Evolutionary conservation across 2,888 invertebrate genomes (phyloP).

Genomic region (Gymnoscelis rufifasciata): DNA sequence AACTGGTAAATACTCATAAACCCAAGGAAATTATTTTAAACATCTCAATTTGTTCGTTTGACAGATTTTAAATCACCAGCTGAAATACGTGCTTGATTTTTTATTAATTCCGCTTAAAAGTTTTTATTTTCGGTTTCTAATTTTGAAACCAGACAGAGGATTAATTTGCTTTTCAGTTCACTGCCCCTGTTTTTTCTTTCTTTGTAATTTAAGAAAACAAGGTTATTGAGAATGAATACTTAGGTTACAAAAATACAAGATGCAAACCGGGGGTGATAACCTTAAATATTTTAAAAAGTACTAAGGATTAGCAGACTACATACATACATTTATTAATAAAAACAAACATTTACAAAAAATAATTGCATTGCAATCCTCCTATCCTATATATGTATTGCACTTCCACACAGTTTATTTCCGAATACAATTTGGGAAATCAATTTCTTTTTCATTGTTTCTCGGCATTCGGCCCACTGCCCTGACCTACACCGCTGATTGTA

Average conservation of each 20-base stretch:
- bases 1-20: conserved; percentile 19
- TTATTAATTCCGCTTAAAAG: conserved; percentile 50
- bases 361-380: no score
- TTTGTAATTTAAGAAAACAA: conserved; percentile 24
- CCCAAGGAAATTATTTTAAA: conserved; percentile 24
- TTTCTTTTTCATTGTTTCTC: conserved; percentile 20
- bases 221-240: no score
- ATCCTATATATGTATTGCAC: conserved; percentile 9
- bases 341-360: no score
- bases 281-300: no score
- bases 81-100: conserved; percentile 45
- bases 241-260: no score
- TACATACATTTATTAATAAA: no score
- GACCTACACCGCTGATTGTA: conserved; percentile 72
- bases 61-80: conserved; percentile 46
- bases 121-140: conserved; percentile 42
- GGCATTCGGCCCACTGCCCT: conserved; percentile 62
- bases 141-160: conserved; percentile 38
- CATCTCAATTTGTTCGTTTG: conserved; percentile 35
- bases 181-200: conserved; percentile 35
- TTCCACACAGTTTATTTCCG: not conserved
- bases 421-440: not conserved
- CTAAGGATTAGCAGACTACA: no score
- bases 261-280: no score
- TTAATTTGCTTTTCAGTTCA: conserved; percentile 18